phyloP scores from a whole-genome alignment of 2,888 invertebrate species.

The Lithodes maja region DNA sequence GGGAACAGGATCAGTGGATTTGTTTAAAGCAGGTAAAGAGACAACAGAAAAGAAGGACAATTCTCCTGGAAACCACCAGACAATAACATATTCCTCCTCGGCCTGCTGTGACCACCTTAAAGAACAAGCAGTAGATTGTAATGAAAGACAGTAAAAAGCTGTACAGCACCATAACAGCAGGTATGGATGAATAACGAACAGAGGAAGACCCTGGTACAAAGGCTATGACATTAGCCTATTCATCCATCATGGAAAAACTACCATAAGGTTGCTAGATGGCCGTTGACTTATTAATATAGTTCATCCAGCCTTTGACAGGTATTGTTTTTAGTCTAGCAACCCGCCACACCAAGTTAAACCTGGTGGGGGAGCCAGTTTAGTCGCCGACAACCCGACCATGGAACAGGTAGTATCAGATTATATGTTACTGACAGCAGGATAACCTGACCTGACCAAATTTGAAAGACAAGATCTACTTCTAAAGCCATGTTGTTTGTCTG shows the following conservation, averaged over 20 bases:
- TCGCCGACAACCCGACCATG: no score
- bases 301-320: background rate
- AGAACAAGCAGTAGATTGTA: background rate
- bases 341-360: background rate
- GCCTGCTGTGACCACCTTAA: background rate
- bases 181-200: background rate
- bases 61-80: background rate
- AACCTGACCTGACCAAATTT: background rate
- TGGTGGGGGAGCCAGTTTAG: background rate
- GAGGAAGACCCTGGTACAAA: background rate
- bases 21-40: background rate
- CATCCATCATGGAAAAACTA: background rate
- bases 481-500: no score
- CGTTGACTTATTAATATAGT: background rate
- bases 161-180: background rate
- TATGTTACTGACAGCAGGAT: no score
- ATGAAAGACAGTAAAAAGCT: background rate
- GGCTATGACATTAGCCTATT: background rate
- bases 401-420: no score
- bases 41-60: background rate
- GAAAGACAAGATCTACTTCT: no score
- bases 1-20: background rate
- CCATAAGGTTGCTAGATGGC: background rate
- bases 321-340: background rate
- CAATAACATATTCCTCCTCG: background rate